phyloP scores from a whole-genome alignment of 2,113 vertebrate genomes.

The Lagopus leucura region DNA sequence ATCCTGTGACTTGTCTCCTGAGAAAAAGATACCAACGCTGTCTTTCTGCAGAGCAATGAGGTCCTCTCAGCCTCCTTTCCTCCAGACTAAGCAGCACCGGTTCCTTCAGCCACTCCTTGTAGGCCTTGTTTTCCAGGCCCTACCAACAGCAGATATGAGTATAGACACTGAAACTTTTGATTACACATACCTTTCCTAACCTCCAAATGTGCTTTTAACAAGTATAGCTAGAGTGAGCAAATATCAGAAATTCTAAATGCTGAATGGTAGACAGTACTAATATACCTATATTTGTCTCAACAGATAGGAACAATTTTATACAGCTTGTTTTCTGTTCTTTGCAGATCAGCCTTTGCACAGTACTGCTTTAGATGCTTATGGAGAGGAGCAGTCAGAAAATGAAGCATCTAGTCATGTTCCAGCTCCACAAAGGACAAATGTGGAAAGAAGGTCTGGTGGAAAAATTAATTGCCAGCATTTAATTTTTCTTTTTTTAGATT shows the following conservation, averaged over 20 bases:
- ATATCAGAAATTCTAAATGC: not conserved
- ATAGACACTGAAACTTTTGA: not conserved
- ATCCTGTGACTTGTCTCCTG: not conserved
- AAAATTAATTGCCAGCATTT: not conserved
- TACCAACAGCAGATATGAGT: not conserved
- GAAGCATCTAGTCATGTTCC: not conserved
- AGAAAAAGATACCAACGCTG: not conserved
- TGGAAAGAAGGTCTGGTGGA: not conserved
- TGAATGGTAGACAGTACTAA: not conserved
- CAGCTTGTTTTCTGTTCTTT: not conserved
- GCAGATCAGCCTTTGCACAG: slow-evolving; percentile 80
- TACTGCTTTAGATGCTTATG: slow-evolving; percentile 74
- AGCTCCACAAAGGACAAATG: not conserved
- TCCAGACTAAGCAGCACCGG: not conserved
- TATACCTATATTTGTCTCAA: not conserved
- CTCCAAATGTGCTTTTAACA: not conserved
- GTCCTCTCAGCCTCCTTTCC: not conserved
- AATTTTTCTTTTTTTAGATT: not conserved
- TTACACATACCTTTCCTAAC: not conserved
- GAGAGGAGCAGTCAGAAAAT: not conserved
- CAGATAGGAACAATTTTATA: not conserved
- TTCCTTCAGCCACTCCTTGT: not conserved
- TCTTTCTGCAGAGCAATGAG: not conserved
- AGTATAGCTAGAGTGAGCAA: not conserved
- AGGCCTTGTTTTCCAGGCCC: not conserved